Evolutionary conservation across 2,888 invertebrate genomes (phyloP).

Genomic region (Athalia circularis): DNA sequence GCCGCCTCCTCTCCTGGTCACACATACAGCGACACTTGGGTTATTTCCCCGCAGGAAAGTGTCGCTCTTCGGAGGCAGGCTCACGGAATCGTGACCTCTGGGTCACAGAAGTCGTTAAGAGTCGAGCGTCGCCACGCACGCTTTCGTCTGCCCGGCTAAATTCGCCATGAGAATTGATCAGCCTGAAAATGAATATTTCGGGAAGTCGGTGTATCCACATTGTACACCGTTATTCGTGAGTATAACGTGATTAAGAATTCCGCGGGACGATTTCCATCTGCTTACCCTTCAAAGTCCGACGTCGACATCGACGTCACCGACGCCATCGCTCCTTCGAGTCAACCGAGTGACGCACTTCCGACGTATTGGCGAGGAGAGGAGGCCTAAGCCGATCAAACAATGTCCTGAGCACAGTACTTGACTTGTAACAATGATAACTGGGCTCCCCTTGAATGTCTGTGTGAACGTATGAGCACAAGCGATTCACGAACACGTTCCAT

Average conservation of each 20-base stretch:
- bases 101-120: too few relatives aligned
- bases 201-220: too few relatives aligned
- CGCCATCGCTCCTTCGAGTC: neutral
- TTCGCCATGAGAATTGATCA: too few relatives aligned
- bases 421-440: constrained; percentile 14
- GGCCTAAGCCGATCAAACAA: constrained; percentile 17
- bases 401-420: neutral
- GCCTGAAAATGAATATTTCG: too few relatives aligned
- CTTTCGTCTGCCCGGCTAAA: too few relatives aligned
- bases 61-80: neutral
- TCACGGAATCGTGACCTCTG: too few relatives aligned
- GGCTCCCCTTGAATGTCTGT: neutral
- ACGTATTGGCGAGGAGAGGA: neutral
- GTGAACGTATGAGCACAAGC: neutral
- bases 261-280: too few relatives aligned
- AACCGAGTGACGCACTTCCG: neutral
- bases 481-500: neutral
- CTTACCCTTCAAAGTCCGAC: too few relatives aligned
- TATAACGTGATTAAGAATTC: too few relatives aligned
- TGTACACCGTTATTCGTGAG: too few relatives aligned
- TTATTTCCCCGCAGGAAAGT: constrained; percentile 24
- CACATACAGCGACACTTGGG: constrained; percentile 7
- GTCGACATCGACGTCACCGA: too few relatives aligned
- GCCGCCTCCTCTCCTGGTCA: neutral
- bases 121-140: too few relatives aligned